Base-by-base conservation (phyloP, 1,140 invertebrate genomes). In the Penaeus chinensis region DNA sequence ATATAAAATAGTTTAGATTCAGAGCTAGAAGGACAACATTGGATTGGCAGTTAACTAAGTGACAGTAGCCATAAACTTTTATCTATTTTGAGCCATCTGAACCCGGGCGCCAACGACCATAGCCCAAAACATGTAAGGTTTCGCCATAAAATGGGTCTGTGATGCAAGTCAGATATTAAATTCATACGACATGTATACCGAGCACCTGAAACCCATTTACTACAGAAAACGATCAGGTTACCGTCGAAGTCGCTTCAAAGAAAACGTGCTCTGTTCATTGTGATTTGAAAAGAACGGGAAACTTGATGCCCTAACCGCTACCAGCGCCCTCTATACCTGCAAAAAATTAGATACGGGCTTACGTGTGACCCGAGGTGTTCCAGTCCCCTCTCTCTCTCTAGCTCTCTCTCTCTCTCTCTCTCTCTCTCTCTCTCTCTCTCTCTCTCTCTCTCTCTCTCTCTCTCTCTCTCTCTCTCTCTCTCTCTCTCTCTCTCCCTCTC, bases 221-320 rank as follows among this genome's bases (percentile, higher is more conserved):
- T 54, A 16, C 63, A 74, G 82, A 74, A 83, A 83, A 83, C 54
- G 65, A 83, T 83, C 66, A 83, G 65, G 82, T 83, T 83, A 83
- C 82, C 82, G 42, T 62, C 61, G 22, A 32, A 54, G 19, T 47
- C 60, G 37, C 42, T 20, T 32, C 47, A 83, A 74, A 83, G 82
- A 83, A 83, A 83, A 83, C 66, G 82, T 18, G 20, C 76, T 54
- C 42, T 54, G 32, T 71, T 83, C 82, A 83, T 83, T 83, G 82
- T 83, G 37, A 83, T 83, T 63, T 60, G 61, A 74, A 83, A 71
- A 83, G 82, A 83, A 83, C 69, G 82, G 82, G 82, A 74, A 83
- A 83, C 54, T 47, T 60, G 82, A 83, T 83, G 63, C 47, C 77
- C 18, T 32, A 37, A 32, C 47, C 74, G 32, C 27, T 77, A 16